These are phyloP conservation scores for Periparus ater DNA, from an alignment of 2,797 vertebrate species.

Conservation along the genomic window DNA sequence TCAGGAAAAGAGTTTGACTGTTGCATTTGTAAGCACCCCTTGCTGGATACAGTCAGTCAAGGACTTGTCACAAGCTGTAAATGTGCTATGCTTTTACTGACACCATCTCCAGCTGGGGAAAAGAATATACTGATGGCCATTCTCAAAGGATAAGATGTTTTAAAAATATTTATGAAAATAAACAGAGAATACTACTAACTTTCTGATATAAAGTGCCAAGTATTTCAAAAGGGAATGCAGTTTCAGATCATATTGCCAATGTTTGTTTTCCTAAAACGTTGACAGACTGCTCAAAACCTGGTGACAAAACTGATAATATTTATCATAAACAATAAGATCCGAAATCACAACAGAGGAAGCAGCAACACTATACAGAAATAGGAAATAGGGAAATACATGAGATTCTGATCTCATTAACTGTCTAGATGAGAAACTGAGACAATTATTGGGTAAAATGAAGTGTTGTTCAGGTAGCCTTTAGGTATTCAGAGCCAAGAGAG, in stretches of 20 bases:
- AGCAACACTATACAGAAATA: not conserved
- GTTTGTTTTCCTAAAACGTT: conserved; percentile 40
- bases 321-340: conserved; percentile 6
- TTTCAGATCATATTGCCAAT: not conserved
- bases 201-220: conserved; percentile 55
- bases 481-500: not conserved
- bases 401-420: not conserved
- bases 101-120: not conserved
- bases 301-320: conserved; percentile 20
- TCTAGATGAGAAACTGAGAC: not conserved
- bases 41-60: conserved; percentile 28
- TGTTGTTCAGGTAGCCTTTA: not conserved
- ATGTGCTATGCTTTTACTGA: conserved; percentile 38
- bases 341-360: not conserved
- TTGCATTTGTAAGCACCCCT: not conserved
- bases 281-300: conserved; percentile 42
- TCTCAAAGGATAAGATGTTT: conserved; percentile 58
- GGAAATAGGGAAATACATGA: not conserved
- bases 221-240: conserved; percentile 51
- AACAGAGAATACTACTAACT: conserved; percentile 41
- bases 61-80: conserved; percentile 52
- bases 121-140: conserved; percentile 44
- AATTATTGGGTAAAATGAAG: not conserved
- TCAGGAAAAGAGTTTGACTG: not conserved
- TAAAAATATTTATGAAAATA: conserved; percentile 49